phyloP scores from a whole-genome alignment of 2,797 vertebrate species.

The Pseudomugil tenellus region DNA sequence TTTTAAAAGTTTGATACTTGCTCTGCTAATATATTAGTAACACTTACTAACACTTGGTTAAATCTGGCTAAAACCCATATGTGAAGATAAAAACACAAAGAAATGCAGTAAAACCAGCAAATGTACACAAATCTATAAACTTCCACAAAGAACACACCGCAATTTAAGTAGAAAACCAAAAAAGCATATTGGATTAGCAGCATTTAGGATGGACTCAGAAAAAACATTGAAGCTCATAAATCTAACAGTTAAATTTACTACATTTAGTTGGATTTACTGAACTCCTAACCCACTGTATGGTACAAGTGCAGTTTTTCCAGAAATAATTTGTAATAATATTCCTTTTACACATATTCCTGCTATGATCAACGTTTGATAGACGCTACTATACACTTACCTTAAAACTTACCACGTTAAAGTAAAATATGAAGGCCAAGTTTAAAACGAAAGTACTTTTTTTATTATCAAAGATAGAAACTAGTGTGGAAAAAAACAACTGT shows the following conservation, averaged over 20 bases:
- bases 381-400: not conserved
- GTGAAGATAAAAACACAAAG: not conserved
- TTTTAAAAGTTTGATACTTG: not conserved
- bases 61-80: not conserved
- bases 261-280: not conserved
- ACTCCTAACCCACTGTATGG: not conserved
- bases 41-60: not conserved
- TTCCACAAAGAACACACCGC: too few relatives aligned
- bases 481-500: slow-evolving; percentile 8
- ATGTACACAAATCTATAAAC: too few relatives aligned
- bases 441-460: slow-evolving; percentile 19
- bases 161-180: not conserved
- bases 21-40: not conserved
- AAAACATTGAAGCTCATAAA: not conserved
- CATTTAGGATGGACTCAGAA: not conserved
- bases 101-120: not conserved
- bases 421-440: slow-evolving; percentile 9
- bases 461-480: slow-evolving; percentile 30
- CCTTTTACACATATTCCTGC: not conserved
- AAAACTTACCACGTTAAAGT: slow-evolving; percentile 14
- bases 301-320: not conserved
- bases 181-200: not conserved
- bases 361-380: not conserved
- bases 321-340: not conserved
- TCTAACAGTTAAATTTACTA: not conserved